A percentile compares a stretch with the other conserved stretches of the same genome.
These are phyloP conservation scores for Rambutsinella grinnellia DNA, from an alignment of 2,888 invertebrate species.

Conservation along the genomic window DNA sequence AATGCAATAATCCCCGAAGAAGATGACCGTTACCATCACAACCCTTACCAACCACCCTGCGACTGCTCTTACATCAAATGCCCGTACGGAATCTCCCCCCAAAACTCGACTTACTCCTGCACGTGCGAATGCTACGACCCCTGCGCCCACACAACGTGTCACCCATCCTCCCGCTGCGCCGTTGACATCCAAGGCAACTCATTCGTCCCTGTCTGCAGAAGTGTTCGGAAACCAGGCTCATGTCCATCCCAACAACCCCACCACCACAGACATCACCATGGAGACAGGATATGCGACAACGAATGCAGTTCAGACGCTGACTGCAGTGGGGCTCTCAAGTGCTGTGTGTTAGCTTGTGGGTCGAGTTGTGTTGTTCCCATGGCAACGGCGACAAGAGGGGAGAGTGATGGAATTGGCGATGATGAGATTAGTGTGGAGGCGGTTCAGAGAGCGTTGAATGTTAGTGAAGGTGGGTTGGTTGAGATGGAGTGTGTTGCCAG, in stretches of 20 bases:
- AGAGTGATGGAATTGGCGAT: not conserved
- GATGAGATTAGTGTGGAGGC: slow-evolving; percentile 56
- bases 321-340: slow-evolving; percentile 83
- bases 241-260: slow-evolving; percentile 74
- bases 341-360: slow-evolving; percentile 85
- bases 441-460: slow-evolving; percentile 75
- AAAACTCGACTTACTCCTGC: slow-evolving; percentile 72
- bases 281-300: slow-evolving; percentile 74
- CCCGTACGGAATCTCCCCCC: slow-evolving; percentile 77
- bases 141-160: slow-evolving; percentile 76
- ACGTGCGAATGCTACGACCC: slow-evolving; percentile 80
- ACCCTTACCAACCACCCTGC: slow-evolving; percentile 11
- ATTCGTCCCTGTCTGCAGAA: slow-evolving; percentile 77
- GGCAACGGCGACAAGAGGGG: too few relatives aligned
- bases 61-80: slow-evolving; percentile 72
- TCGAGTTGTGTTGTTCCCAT: slow-evolving; percentile 77
- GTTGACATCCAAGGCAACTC: slow-evolving; percentile 72
- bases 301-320: slow-evolving; percentile 87
- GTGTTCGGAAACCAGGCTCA: slow-evolving; percentile 57
- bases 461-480: slow-evolving; percentile 81
- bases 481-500: slow-evolving; percentile 81
- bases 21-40: not conserved
- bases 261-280: slow-evolving; percentile 69
- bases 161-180: slow-evolving; percentile 78
- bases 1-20: not conserved